A percentile compares a stretch with the other conserved stretches of the same genome.
phyloP scores from a whole-genome alignment of 2,888 invertebrate genomes.

The Onchidella celtica region DNA sequence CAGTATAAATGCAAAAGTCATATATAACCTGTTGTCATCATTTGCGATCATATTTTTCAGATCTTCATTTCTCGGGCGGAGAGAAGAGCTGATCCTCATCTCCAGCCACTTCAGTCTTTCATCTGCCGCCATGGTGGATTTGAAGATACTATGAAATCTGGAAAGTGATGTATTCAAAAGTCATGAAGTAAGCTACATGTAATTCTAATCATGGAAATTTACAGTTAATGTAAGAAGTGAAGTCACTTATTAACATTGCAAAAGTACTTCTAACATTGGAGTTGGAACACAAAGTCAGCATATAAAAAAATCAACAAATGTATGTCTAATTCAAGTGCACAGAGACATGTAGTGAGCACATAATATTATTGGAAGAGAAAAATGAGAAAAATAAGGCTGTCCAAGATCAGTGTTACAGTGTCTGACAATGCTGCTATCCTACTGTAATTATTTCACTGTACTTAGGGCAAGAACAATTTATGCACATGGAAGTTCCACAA shows the following conservation, averaged over 20 bases:
- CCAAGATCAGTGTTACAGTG: too few relatives aligned
- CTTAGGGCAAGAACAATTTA: too few relatives aligned
- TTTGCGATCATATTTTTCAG: constrained; percentile 77
- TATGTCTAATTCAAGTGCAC: neutral
- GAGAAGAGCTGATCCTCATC: constrained; percentile 76
- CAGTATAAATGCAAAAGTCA: neutral
- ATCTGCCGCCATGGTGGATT: constrained; percentile 64
- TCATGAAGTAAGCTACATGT: too few relatives aligned
- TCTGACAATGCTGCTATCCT: too few relatives aligned
- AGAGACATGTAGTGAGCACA: too few relatives aligned
- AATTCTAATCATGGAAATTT: too few relatives aligned
- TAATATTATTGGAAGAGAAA: too few relatives aligned
- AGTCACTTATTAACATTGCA: too few relatives aligned
- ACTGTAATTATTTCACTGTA: too few relatives aligned
- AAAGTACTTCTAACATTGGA: neutral
- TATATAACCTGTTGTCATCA: constrained; percentile 78
- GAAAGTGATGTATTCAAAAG: neutral
- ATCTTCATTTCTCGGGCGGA: constrained; percentile 78
- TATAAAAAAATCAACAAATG: neutral
- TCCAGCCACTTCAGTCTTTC: constrained; percentile 79
- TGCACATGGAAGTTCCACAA: too few relatives aligned
- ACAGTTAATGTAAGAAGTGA: too few relatives aligned
- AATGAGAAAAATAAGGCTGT: too few relatives aligned
- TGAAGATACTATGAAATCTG: neutral
- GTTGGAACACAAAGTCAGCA: neutral